Evolutionary conservation across 2,797 vertebrate species (phyloP).

Genomic region (Naso thynnoides): DNA sequence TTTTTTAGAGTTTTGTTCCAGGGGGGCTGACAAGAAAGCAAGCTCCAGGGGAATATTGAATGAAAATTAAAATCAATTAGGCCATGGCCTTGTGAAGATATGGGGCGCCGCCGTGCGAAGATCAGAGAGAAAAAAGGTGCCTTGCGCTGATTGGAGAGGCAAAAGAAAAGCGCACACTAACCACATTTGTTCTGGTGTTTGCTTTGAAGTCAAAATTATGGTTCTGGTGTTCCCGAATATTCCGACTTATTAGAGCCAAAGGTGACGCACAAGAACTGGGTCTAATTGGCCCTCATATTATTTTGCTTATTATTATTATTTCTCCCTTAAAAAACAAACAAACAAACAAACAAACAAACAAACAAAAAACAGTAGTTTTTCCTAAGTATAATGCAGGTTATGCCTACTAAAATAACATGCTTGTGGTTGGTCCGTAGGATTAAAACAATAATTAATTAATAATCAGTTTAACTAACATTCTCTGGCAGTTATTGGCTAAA

Average conservation of each 20-base stretch:
- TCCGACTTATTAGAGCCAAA: slow-evolving; percentile 14
- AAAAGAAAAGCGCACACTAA: slow-evolving; percentile 75
- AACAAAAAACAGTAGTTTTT: too few relatives aligned
- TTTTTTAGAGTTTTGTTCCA: slow-evolving; percentile 84
- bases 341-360: too few relatives aligned
- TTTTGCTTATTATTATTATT: too few relatives aligned
- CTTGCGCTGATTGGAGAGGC: slow-evolving; percentile 70
- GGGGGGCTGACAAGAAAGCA: slow-evolving; percentile 82
- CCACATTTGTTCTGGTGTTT: slow-evolving; percentile 83
- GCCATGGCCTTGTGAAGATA: slow-evolving; percentile 84
- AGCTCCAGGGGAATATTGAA: slow-evolving; percentile 85
- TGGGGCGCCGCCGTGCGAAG: slow-evolving; percentile 80
- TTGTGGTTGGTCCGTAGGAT: too few relatives aligned
- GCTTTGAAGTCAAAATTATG: slow-evolving; percentile 68
- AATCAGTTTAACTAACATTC: neutral
- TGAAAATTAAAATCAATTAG: slow-evolving; percentile 91
- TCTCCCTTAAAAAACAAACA: too few relatives aligned
- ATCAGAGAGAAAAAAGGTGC: slow-evolving; percentile 77
- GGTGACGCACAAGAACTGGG: neutral
- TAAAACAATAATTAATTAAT: too few relatives aligned
- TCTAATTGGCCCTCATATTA: too few relatives aligned
- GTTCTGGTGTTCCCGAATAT: slow-evolving; percentile 33
- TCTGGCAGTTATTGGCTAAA: fast-evolving
- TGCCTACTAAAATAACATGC: too few relatives aligned
- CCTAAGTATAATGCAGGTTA: too few relatives aligned